A percentile compares a stretch with the other conserved stretches of the same genome.
These are phyloP conservation scores for Grapholita molesta DNA, from an alignment of 1,140 invertebrate genomes.

Conservation along the genomic window DNA sequence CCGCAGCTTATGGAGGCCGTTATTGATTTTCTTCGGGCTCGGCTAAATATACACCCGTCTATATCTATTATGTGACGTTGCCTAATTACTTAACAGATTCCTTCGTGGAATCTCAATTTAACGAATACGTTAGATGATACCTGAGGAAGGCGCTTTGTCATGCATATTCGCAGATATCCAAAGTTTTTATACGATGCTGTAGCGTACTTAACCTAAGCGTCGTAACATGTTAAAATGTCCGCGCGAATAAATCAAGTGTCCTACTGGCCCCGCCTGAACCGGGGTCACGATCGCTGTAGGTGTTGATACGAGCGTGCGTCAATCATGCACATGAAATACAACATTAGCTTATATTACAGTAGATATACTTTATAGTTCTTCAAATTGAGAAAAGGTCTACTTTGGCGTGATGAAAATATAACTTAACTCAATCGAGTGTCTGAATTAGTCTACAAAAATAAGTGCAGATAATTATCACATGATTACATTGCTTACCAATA, in stretches of 20 bases:
- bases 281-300: slow-evolving; percentile 15
- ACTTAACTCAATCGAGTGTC: too few species aligned
- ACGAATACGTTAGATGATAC: not conserved
- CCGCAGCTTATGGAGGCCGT: slow-evolving; percentile 33
- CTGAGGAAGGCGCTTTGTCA: too few species aligned
- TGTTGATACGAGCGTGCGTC: slow-evolving; percentile 7
- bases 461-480: too few species aligned
- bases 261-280: slow-evolving; percentile 15
- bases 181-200: not conserved
- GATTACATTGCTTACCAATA: too few species aligned
- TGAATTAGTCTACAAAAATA: too few species aligned
- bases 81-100: slow-evolving; percentile 11
- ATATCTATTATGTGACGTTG: slow-evolving; percentile 17
- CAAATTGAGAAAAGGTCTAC: not conserved
- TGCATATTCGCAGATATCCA: not conserved
- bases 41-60: slow-evolving; percentile 30
- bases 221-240: not conserved
- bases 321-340: not conserved
- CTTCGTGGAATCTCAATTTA: not conserved
- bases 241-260: slow-evolving; percentile 14
- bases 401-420: too few species aligned
- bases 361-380: not conserved
- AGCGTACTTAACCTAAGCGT: not conserved
- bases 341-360: not conserved
- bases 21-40: slow-evolving; percentile 35